A percentile compares a stretch with the other conserved stretches of the same genome.
These are phyloP conservation scores for Lepidothrix coronata DNA, from an alignment of 2,113 vertebrate species.

Conservation along the genomic window DNA sequence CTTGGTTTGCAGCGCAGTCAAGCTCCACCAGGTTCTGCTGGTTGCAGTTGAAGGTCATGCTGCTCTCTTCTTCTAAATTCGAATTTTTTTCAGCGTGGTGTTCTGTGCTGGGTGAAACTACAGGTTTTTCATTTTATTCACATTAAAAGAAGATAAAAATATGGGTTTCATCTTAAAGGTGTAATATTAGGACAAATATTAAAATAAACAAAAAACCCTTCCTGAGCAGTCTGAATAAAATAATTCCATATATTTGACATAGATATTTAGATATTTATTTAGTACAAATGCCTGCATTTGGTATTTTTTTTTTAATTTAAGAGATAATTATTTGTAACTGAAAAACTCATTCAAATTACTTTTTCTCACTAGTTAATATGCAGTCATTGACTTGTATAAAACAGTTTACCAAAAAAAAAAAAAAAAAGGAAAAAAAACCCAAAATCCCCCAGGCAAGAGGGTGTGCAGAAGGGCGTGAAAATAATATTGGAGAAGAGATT, in stretches of 20 bases:
- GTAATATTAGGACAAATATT: neutral
- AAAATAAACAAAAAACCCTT: neutral
- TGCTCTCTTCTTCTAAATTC: neutral
- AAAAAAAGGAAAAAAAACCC: neutral
- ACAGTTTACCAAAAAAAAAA: neutral
- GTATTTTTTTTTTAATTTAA: neutral
- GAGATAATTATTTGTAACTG: neutral
- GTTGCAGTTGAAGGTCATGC: neutral
- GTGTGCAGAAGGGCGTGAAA: slow-evolving; percentile 33
- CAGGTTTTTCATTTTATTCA: neutral
- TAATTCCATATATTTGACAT: neutral
- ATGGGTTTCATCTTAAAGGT: neutral
- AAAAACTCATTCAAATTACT: neutral
- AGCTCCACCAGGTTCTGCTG: neutral
- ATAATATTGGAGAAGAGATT: neutral
- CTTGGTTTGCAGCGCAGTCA: neutral
- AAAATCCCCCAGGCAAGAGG: slow-evolving; percentile 4
- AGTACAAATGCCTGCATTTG: neutral
- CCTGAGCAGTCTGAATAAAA: neutral
- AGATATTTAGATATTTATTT: neutral
- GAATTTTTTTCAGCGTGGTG: accelerated
- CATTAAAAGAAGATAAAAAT: neutral
- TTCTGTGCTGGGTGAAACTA: neutral
- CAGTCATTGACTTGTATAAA: neutral
- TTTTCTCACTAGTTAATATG: neutral